Percentiles rank a stretch among this genome's conserved stretches.
phyloP scores from a whole-genome alignment of 2,113 vertebrate species.

The Naja naja region DNA sequence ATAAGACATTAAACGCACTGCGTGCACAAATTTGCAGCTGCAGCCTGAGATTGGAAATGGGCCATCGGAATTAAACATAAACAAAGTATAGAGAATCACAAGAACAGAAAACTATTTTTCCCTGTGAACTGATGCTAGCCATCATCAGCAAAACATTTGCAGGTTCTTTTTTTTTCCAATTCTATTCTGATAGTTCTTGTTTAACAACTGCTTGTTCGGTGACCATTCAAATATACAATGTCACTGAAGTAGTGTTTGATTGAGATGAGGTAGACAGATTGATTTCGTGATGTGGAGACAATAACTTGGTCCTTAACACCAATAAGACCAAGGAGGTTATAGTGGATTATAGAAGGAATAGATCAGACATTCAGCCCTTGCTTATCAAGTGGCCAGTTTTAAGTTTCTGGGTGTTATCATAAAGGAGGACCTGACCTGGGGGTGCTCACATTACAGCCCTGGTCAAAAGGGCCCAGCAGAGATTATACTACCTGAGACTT shows the following conservation, averaged over 20 bases:
- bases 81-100: background rate
- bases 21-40: background rate
- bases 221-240: background rate
- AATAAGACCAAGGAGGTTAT: no score
- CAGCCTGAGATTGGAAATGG: background rate
- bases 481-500: no score
- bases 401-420: no score
- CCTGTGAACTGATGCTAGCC: background rate
- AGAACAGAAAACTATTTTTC: background rate
- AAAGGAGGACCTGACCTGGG: no score
- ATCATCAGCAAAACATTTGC: background rate
- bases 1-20: background rate
- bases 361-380: no score
- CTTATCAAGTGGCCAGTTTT: no score
- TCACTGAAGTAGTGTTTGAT: background rate
- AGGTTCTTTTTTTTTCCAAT: fast-evolving
- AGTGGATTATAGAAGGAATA: no score
- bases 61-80: background rate
- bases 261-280: no score
- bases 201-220: background rate
- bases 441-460: no score
- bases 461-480: no score
- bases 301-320: no score
- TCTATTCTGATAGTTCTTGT: background rate
- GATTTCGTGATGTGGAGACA: no score